These are phyloP conservation scores for Gymnobelideus leadbeateri DNA, from an alignment of 2,113 vertebrate species.

Conservation along the genomic window DNA sequence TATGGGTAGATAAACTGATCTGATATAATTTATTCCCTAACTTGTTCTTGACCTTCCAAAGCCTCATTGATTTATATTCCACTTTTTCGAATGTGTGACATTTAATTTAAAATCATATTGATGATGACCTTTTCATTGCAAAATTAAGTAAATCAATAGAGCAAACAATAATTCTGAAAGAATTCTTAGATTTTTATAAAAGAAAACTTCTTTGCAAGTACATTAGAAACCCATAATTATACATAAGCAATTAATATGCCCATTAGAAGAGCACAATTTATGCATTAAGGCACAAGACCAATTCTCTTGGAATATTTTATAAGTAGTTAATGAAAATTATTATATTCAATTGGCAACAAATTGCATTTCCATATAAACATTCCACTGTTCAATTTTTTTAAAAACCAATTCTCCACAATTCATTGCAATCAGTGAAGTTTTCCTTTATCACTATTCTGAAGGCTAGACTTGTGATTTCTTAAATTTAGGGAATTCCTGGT, in stretches of 20 bases:
- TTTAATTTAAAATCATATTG: neutral
- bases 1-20: neutral
- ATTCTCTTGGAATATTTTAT: neutral
- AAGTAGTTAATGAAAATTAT: neutral
- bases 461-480: neutral
- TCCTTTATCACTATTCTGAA: neutral
- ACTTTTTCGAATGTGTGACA: neutral
- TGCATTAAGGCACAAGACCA: neutral
- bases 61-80: neutral
- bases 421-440: neutral
- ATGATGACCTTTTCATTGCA: neutral
- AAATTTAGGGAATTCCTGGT: neutral
- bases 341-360: neutral
- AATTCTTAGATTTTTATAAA: neutral
- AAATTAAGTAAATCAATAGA: neutral
- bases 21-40: neutral
- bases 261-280: neutral
- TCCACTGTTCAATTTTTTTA: neutral
- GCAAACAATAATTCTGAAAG: neutral
- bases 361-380: neutral
- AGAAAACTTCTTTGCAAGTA: neutral
- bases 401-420: neutral
- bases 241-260: neutral
- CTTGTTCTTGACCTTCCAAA: neutral
- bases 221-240: neutral